Conservation (phyloP, 1,140 invertebrate genomes). For the Panulirus ornatus region DNA sequence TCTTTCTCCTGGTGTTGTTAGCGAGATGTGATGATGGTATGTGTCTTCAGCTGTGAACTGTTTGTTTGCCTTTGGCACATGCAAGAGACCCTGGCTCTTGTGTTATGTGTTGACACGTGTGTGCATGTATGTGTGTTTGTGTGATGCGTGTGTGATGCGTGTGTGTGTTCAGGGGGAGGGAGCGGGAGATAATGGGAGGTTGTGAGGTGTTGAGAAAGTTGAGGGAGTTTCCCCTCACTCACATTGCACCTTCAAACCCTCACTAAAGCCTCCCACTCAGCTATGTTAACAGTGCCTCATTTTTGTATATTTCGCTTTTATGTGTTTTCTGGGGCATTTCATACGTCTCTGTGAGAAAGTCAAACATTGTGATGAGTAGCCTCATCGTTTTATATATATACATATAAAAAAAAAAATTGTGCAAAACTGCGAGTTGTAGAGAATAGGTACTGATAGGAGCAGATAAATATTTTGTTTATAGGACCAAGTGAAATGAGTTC, state of each 20-base stretch:
- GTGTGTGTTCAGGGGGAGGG: slow-evolving; percentile 16
- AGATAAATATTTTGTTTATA: slow-evolving; percentile 26
- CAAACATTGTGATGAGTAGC: slow-evolving; percentile 12
- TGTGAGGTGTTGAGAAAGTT: not conserved
- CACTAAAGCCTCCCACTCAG: not conserved
- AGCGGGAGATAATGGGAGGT: not conserved
- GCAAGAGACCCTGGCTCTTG: slow-evolving; percentile 8
- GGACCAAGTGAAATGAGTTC: not conserved
- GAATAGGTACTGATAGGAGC: not conserved
- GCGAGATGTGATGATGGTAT: not conserved
- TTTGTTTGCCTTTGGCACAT: slow-evolving; percentile 10
- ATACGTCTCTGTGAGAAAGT: slow-evolving; percentile 10
- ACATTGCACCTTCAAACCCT: not conserved
- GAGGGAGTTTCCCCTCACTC: not conserved
- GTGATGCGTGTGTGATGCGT: slow-evolving; percentile 34
- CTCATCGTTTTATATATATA: slow-evolving; percentile 21
- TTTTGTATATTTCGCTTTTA: slow-evolving; percentile 38
- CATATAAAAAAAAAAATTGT: no score
- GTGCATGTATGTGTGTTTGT: slow-evolving; percentile 14
- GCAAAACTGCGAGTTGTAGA: slow-evolving; percentile 23
- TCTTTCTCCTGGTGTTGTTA: not conserved
- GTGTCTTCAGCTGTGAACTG: not conserved
- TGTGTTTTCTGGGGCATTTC: slow-evolving; percentile 49
- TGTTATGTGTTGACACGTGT: slow-evolving; percentile 5
- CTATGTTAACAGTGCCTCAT: slow-evolving; percentile 9